These are phyloP conservation scores for Octomys mimax DNA, from an alignment of 2,797 vertebrate genomes.

Conservation along the genomic window DNA sequence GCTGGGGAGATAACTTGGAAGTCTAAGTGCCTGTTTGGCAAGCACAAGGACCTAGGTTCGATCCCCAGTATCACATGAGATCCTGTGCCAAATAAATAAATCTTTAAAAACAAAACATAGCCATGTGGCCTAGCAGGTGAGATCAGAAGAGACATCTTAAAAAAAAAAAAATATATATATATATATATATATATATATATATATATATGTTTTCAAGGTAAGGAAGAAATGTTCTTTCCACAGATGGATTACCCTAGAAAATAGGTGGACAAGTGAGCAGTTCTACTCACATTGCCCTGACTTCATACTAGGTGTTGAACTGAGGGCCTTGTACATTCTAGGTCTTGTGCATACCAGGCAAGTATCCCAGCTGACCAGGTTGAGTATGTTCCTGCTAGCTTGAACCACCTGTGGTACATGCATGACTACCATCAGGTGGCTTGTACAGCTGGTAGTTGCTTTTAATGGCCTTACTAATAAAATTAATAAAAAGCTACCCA, in stretches of 20 bases:
- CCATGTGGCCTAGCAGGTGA: no score
- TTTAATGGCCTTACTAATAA: not conserved
- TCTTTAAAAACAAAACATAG: no score
- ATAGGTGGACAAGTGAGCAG: not conserved
- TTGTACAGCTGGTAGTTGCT: not conserved
- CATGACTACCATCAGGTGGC: not conserved
- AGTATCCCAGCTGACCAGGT: not conserved
- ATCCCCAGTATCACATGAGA: no score
- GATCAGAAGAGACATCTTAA: no score
- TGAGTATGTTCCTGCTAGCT: not conserved
- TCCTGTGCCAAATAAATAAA: no score
- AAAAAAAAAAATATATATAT: no score
- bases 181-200: no score
- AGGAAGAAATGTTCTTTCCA: not conserved
- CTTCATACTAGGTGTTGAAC: not conserved
- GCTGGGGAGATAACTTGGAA: no score
- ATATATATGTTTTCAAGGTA: not conserved
- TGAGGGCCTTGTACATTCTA: not conserved
- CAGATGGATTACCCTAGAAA: not conserved
- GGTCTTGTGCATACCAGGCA: not conserved
- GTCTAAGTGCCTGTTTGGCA: no score
- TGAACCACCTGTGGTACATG: not conserved
- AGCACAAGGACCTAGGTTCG: no score
- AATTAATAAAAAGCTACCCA: not conserved
- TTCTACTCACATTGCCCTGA: no score